phyloP scores from a whole-genome alignment of 2,797 vertebrate genomes.

The Xenopus petersii region DNA sequence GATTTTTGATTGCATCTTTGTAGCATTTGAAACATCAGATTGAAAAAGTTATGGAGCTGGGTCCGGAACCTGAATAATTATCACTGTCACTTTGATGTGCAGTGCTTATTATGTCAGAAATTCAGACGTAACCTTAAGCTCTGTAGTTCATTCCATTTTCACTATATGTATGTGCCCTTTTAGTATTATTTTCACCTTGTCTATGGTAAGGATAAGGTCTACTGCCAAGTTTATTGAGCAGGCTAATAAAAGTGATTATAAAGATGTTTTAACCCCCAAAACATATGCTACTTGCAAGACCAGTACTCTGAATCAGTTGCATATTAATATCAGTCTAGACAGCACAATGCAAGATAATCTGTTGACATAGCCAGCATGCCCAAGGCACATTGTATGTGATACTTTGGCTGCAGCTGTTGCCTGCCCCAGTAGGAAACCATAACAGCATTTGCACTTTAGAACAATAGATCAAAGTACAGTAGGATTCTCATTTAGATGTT shows the following conservation, averaged over 20 bases:
- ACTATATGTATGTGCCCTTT: too few species aligned
- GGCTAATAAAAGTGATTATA: slow-evolving; percentile 57
- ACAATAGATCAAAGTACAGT: slow-evolving; percentile 57
- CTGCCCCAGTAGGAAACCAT: slow-evolving; percentile 58
- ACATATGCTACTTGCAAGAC: slow-evolving; percentile 46
- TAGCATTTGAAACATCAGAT: not conserved
- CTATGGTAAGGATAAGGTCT: not conserved
- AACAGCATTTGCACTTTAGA: slow-evolving; percentile 60
- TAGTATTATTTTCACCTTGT: not conserved
- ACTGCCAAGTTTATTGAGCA: slow-evolving; percentile 47
- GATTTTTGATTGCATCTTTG: not conserved
- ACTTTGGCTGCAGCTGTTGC: slow-evolving; percentile 58
- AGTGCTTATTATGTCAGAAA: not conserved
- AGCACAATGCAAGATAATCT: slow-evolving; percentile 64
- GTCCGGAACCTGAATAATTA: not conserved
- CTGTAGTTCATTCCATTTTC: not conserved
- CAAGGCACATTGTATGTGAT: slow-evolving; percentile 64
- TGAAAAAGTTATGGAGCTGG: not conserved
- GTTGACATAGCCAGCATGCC: slow-evolving; percentile 68
- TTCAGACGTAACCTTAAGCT: slow-evolving; percentile 10
- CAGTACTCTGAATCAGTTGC: slow-evolving; percentile 57
- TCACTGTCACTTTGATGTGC: not conserved
- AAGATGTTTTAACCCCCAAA: slow-evolving; percentile 55
- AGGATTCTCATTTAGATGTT: slow-evolving; percentile 59
- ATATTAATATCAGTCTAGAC: slow-evolving; percentile 65